phyloP scores from a whole-genome alignment of 2,113 vertebrate species.

The Carassius auratus region DNA sequence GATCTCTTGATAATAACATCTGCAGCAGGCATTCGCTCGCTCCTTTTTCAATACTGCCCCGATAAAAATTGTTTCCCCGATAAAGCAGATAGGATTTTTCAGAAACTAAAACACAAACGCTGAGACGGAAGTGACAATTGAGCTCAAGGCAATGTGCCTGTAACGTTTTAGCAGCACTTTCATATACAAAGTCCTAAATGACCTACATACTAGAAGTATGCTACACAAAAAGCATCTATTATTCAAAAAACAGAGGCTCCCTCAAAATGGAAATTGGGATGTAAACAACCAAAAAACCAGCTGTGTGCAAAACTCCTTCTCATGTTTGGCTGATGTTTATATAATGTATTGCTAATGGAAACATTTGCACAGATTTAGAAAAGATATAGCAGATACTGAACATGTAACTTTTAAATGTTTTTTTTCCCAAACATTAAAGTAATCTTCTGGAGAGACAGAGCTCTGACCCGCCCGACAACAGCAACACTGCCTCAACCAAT shows the following conservation, averaged over 20 bases:
- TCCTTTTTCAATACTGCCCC: constrained; percentile 28
- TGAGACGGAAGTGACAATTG: constrained; percentile 8
- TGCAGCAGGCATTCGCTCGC: constrained; percentile 51
- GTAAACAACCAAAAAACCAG: not conserved
- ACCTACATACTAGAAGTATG: constrained; percentile 55
- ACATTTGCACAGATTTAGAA: not conserved
- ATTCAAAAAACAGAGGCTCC: constrained; percentile 48
- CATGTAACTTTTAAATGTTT: not conserved
- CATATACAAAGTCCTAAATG: constrained; percentile 50
- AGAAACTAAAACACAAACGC: not conserved
- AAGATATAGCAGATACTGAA: not conserved
- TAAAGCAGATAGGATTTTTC: constrained; percentile 24
- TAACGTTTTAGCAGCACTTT: constrained; percentile 37
- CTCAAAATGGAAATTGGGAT: constrained; percentile 31
- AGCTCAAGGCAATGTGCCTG: constrained; percentile 27
- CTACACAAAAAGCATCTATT: constrained; percentile 51
- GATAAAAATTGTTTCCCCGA: constrained; percentile 12
- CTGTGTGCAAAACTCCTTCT: not conserved
- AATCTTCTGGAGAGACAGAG: not conserved
- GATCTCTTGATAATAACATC: constrained; percentile 59
- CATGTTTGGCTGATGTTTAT: not conserved
- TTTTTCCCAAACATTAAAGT: not conserved
- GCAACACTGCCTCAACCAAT: not conserved
- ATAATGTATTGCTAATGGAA: not conserved
- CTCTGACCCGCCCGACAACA: not conserved